phyloP scores from a whole-genome alignment of 2,888 invertebrate species.

The Drosophila neutralis region DNA sequence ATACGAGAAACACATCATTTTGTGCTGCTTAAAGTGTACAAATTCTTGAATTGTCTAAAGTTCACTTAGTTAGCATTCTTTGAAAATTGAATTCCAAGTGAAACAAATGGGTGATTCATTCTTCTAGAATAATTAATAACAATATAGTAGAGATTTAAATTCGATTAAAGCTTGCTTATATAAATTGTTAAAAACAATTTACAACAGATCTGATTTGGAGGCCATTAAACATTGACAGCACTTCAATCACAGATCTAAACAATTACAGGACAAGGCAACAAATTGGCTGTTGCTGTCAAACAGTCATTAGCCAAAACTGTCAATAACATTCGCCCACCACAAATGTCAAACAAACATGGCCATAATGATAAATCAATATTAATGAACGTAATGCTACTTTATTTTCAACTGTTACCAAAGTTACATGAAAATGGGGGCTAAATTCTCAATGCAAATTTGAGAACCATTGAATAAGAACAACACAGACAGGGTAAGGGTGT shows the following conservation, averaged over 20 bases:
- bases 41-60: not conserved
- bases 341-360: constrained; percentile 48
- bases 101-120: not conserved
- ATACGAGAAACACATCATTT: not conserved
- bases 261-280: constrained; percentile 16
- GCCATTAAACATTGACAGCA: constrained; percentile 14
- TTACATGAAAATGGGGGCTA: constrained; percentile 52
- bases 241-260: constrained; percentile 20
- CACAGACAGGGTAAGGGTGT: not conserved
- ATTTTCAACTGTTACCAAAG: constrained; percentile 18
- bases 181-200: constrained; percentile 5
- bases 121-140: not conserved
- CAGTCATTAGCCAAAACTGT: constrained; percentile 66
- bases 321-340: constrained; percentile 45
- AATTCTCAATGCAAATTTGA: constrained; percentile 48
- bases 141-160: not conserved
- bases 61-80: too few species aligned
- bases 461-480: constrained; percentile 3
- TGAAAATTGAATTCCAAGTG: too few species aligned
- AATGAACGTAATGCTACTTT: constrained; percentile 19
- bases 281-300: constrained; percentile 21
- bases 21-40: not conserved
- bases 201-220: constrained; percentile 11
- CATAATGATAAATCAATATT: constrained; percentile 74
- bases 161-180: not conserved